Evolutionary conservation across 2,888 invertebrate genomes (phyloP).

Genomic region (Tiphia femorata): DNA sequence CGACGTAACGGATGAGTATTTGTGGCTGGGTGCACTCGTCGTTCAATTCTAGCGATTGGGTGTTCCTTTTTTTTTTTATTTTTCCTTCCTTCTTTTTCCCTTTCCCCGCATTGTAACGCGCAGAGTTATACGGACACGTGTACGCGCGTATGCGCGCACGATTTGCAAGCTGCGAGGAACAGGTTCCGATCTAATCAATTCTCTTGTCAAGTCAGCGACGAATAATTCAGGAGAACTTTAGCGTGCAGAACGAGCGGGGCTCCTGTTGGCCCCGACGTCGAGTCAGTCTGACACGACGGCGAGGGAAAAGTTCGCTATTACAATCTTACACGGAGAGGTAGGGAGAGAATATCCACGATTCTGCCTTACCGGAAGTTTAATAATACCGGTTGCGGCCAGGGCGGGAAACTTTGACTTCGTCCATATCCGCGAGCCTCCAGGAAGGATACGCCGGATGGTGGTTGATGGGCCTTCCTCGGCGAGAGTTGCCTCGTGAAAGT

Average conservation of each 20-base stretch:
- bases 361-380: conserved; percentile 41
- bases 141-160: conserved; percentile 3
- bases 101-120: no score
- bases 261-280: neutral
- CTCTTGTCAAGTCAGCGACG: conserved; percentile 27
- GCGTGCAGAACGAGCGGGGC: no score
- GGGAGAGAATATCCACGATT: conserved; percentile 34
- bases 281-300: conserved; percentile 23
- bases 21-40: no score
- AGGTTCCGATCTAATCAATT: conserved; percentile 44
- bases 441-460: neutral
- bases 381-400: conserved; percentile 35
- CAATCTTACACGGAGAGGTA: conserved; percentile 30
- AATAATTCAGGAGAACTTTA: conserved; percentile 32
- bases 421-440: conserved; percentile 11
- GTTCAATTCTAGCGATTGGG: no score
- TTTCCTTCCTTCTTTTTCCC: no score
- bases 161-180: conserved; percentile 10
- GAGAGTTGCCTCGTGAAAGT: no score
- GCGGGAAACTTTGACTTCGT: conserved; percentile 32
- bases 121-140: no score
- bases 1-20: no score
- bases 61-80: no score
- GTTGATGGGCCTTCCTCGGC: no score
- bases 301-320: conserved; percentile 39